phyloP scores from a whole-genome alignment of 2,113 vertebrate genomes.

The Eleginops maclovinus region DNA sequence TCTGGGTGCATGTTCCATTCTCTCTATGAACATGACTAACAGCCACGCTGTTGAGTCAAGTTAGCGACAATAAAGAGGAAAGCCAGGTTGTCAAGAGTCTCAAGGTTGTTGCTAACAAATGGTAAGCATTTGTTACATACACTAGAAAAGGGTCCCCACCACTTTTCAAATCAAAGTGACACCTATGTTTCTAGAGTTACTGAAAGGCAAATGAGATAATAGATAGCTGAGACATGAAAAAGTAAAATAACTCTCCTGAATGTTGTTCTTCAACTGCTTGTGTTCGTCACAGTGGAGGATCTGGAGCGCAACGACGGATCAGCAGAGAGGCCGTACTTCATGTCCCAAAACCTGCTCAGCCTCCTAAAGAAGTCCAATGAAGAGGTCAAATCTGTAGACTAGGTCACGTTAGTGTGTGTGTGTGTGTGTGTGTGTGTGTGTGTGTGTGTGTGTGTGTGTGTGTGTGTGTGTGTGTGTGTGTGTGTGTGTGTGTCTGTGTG shows the following conservation, averaged over 20 bases:
- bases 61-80: too few relatives aligned
- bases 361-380: slow-evolving; percentile 89
- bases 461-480: slow-evolving; percentile 1
- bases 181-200: not conserved
- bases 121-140: too few relatives aligned
- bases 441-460: slow-evolving; percentile 16
- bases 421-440: slow-evolving; percentile 9
- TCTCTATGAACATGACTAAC: too few relatives aligned
- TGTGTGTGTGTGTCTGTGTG: slow-evolving; percentile 6
- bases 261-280: slow-evolving; percentile 39
- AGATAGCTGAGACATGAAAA: not conserved
- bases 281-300: slow-evolving; percentile 91
- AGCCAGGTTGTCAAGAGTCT: too few relatives aligned
- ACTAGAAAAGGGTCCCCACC: too few relatives aligned
- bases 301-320: slow-evolving; percentile 93
- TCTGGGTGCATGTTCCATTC: too few relatives aligned
- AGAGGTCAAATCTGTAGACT: slow-evolving; percentile 55
- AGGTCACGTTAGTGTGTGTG: slow-evolving; percentile 23
- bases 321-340: slow-evolving; percentile 90
- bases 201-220: not conserved
- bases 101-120: too few relatives aligned
- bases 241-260: not conserved
- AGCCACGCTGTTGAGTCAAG: too few relatives aligned
- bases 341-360: slow-evolving; percentile 87
- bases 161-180: too few relatives aligned